Percentiles rank a stretch among this genome's conserved stretches.
Conservation (phyloP, 2,797 vertebrate species). For the Tiaroga cobitis region DNA sequence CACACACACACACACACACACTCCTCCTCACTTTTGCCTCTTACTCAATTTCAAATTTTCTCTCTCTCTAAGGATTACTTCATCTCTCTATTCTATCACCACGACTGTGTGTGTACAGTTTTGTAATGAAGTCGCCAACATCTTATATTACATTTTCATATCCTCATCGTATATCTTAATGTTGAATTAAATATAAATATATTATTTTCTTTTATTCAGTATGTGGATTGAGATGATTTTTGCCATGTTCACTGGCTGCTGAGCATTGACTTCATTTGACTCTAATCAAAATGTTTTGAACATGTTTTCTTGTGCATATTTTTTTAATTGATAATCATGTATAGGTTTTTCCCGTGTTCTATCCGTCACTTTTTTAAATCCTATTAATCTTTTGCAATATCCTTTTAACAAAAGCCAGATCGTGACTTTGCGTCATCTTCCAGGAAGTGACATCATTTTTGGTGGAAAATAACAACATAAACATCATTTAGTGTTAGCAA, state of each 20-base stretch:
- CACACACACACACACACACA: slow-evolving; percentile 67
- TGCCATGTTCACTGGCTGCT: neutral
- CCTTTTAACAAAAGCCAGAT: neutral
- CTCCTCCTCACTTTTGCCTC: slow-evolving; percentile 35
- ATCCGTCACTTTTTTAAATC: neutral
- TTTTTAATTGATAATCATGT: neutral
- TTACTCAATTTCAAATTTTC: slow-evolving; percentile 25
- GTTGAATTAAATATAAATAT: neutral
- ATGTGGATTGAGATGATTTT: neutral
- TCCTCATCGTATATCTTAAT: neutral
- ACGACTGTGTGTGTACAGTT: neutral
- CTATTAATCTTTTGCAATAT: neutral
- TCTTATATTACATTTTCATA: neutral
- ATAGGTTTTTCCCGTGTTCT: neutral
- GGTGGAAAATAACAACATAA: neutral
- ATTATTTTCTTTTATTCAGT: neutral
- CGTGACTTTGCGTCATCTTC: neutral
- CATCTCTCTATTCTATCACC: neutral
- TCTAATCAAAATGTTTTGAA: too few species aligned
- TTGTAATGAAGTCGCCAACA: neutral
- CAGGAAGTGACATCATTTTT: neutral
- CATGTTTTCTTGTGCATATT: neutral
- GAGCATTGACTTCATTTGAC: neutral
- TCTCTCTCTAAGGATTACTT: slow-evolving; percentile 31
- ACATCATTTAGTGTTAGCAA: neutral